Evolutionary conservation across 2,888 invertebrate genomes (phyloP), one percentile per base, ranked within the genome.

Genomic region (Ctenicera cuprea): DNA sequence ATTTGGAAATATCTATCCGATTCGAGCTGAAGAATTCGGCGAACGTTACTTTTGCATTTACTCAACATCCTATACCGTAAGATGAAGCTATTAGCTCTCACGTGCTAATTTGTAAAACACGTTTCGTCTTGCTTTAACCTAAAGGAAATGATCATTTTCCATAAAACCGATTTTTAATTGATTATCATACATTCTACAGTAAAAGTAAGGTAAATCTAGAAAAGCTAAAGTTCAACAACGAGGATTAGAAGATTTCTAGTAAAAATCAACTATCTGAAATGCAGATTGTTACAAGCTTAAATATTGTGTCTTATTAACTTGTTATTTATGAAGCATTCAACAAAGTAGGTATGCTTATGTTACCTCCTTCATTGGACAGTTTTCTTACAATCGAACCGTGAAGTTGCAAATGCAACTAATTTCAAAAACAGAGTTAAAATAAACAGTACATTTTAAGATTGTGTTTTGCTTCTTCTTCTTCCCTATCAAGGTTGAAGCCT

Each of bases 71-170:
- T 59, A 9, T 59, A 41, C 59, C 57, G 59, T 45, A 26, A 59
- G 59, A 59, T 59, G 18, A 68, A 59, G 67, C 67, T 68, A 59
- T 68, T 68, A 68, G 33, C 45, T 68, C 33, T 33, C 45, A 26
- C 18, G 57, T 59, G 54, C 41, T 66, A 66, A 66, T 66, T 59
- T 43, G 30, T 68, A 45, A 66, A 54, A 66, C 54, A 54, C 52
- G 30, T 18, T 52, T 52, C 22, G 22, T 54, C 3, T 26, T 37
- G 7, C 41, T 54, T 66, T 38, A 66, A 43, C 14, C 41, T 41
- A 30, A 30, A 30, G 30, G 54, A 30, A 22, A 12, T 54, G 4
- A 18, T 18, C 9, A 20, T 11, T 48, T 48, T 48, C 48, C 3
- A 3, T 5, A 18, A 48, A 48, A 16, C 18, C 5, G 1, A 14